A percentile compares a stretch with the other conserved stretches of the same genome.
phyloP scores from a whole-genome alignment of 1,140 invertebrate species.

The Chrysomallon squamiferum region DNA sequence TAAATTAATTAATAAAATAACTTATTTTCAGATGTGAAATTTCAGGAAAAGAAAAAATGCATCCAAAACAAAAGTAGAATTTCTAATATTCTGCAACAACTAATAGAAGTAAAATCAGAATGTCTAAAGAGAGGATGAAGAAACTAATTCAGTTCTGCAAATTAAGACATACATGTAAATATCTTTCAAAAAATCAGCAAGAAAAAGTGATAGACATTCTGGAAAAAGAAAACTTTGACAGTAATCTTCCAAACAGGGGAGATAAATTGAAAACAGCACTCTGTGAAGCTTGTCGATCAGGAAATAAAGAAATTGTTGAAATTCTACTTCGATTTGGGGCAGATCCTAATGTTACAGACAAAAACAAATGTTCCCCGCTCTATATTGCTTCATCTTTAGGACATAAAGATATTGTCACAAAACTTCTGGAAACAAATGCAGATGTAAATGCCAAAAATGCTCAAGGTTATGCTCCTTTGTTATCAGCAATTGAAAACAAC shows the following conservation, averaged over 20 bases:
- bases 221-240: background rate
- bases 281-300: conserved; percentile 11
- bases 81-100: too few relatives aligned
- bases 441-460: conserved; percentile 5
- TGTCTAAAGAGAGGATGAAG: conserved; percentile 3
- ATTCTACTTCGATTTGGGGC: conserved; percentile 1
- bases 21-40: too few relatives aligned
- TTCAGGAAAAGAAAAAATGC: too few relatives aligned
- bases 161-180: background rate
- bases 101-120: too few relatives aligned
- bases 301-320: background rate
- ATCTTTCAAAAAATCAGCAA: too few relatives aligned
- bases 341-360: conserved; percentile 2
- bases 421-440: background rate
- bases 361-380: conserved; percentile 9
- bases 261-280: background rate
- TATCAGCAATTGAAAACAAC: conserved; percentile 12
- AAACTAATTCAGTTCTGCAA: background rate
- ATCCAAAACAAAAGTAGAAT: too few relatives aligned
- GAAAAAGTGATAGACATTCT: too few relatives aligned
- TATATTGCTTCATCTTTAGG: conserved; percentile 10
- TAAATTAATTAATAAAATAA: too few relatives aligned
- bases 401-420: background rate
- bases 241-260: background rate
- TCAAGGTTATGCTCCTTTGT: conserved; percentile 8